A percentile compares a stretch with the other conserved stretches of the same genome.
Conservation (phyloP, 2,888 invertebrate genomes). For the Pterobdella sp. region DNA sequence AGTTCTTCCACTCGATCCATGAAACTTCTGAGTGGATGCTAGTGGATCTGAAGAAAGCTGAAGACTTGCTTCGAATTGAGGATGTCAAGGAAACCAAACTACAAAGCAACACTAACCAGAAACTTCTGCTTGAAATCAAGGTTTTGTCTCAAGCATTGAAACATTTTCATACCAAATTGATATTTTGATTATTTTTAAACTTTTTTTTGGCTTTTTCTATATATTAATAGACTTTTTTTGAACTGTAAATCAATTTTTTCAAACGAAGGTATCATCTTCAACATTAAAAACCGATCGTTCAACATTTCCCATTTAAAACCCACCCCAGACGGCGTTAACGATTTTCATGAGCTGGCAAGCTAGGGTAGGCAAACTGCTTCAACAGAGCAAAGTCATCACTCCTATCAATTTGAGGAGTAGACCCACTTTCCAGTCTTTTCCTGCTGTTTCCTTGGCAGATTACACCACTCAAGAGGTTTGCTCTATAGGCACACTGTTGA, state of each 20-base stretch:
- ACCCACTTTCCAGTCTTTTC: constrained; percentile 40
- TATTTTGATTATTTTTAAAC: too few species aligned
- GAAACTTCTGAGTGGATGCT: constrained; percentile 49
- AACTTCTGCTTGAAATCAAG: constrained; percentile 45
- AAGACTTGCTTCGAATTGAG: constrained; percentile 41
- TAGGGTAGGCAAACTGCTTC: constrained; percentile 44
- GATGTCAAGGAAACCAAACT: constrained; percentile 28
- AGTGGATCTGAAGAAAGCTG: constrained; percentile 42
- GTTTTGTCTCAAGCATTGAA: too few species aligned
- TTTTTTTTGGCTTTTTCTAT: too few species aligned
- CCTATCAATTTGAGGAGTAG: constrained; percentile 43
- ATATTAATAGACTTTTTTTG: too few species aligned
- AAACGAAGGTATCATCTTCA: neutral
- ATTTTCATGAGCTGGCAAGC: constrained; percentile 48
- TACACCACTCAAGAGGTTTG: constrained; percentile 44
- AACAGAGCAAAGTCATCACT: constrained; percentile 43
- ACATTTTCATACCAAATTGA: too few species aligned
- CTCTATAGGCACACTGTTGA: too few species aligned
- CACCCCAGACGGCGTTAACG: constrained; percentile 43
- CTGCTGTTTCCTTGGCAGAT: constrained; percentile 43
- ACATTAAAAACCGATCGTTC: neutral
- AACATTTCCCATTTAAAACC: neutral
- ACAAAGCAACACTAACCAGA: constrained; percentile 42
- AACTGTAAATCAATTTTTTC: too few species aligned
- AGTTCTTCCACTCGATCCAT: constrained; percentile 48